Base-by-base conservation (phyloP, 2,797 vertebrate genomes). In the Siniperca obscura region DNA sequence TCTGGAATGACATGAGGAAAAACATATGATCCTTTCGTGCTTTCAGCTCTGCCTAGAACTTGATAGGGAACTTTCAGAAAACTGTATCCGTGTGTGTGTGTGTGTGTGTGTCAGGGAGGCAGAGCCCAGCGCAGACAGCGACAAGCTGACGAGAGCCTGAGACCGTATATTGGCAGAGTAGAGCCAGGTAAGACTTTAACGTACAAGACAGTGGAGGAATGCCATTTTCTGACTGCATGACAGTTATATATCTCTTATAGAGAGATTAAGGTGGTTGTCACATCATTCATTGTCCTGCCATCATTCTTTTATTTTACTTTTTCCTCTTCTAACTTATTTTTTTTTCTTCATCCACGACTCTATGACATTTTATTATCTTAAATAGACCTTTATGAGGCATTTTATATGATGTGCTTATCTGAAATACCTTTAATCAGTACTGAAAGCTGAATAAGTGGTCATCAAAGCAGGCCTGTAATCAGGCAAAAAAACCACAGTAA, bases 101-200 rank as follows among this genome's bases (percentile, higher is more conserved):
- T 77, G 68, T 86, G 50, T 82, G 52, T 77, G 44, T 74, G 27
- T 53, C 80, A 96, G 95, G 92, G 89, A 74, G 93, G 93, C 62
- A 90, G 90, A 92, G 94, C 92, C 30, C 93, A 94, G 83, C 90
- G 87, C 70, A 95, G 80, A 90, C 95, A 96, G 86, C 91, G 93
- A 83, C 90, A 94, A 88, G 94, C 92, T 46, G 95, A 96, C 68
- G 93, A 93, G 65, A 86, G 55, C 16, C 78, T 96, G 68, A 94
- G 87, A 82, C 95, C 95, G 0, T 96, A 96, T 64, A 85, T 96
- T 61, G 95, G 95, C 83, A 93, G 94, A 92, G 94, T 95, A 7
- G 84, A 94, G 21, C 91, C 95, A 79, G 95, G 95, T 96, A 86
- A 92, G 83, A 81, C 7, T 57, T n/a, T 25, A 27, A 21, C 27